These are phyloP conservation scores for Echinometra lucunter DNA, from an alignment of 53 echinoderm and acorn worm species.

Conservation along the genomic window DNA sequence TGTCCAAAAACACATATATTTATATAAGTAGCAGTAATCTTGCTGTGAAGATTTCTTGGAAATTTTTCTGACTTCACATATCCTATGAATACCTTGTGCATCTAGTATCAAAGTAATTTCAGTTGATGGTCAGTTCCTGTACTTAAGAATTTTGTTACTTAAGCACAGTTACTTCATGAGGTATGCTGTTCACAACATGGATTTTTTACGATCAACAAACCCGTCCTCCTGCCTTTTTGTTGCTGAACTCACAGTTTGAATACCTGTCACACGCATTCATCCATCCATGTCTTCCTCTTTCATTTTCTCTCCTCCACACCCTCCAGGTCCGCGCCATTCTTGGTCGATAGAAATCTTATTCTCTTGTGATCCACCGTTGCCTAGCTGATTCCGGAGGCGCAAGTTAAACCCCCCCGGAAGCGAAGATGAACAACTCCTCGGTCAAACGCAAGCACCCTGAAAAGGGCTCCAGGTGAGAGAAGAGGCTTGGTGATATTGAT, in stretches of 20 bases:
- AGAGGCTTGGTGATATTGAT: neutral
- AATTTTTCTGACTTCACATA: neutral
- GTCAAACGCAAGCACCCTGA: conserved; percentile 70
- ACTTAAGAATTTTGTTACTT: no score
- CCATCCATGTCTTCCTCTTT: neutral
- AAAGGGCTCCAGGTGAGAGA: conserved; percentile 66
- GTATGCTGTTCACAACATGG: neutral
- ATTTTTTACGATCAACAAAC: neutral
- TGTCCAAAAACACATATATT: no score
- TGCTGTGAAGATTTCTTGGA: no score
- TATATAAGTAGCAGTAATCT: no score
- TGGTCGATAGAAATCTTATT: neutral
- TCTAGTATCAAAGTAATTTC: neutral
- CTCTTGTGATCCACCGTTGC: conserved; percentile 16
- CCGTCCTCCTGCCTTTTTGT: neutral
- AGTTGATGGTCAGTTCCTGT: neutral
- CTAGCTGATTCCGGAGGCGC: conserved; percentile 27
- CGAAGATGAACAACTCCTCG: conserved; percentile 64
- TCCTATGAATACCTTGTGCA: neutral
- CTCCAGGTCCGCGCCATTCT: conserved; percentile 56
- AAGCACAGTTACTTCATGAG: neutral
- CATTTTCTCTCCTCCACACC: neutral
- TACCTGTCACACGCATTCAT: neutral
- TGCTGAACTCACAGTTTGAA: neutral
- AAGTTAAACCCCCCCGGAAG: neutral